Evolutionary conservation across 2,797 vertebrate genomes (phyloP).

Genomic region (Oceanodroma leucorhoa): DNA sequence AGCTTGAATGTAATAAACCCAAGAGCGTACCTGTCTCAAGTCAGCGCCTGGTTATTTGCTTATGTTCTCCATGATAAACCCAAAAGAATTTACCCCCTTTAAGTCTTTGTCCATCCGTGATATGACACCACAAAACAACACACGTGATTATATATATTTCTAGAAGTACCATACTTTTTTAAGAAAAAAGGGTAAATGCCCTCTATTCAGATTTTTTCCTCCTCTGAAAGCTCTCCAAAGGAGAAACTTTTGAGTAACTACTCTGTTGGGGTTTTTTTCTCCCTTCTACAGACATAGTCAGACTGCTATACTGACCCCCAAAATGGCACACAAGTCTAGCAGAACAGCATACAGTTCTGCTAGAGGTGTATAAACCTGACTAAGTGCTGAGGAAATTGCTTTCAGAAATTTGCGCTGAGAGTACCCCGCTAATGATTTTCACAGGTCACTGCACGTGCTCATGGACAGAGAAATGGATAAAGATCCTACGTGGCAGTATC

Average conservation of each 20-base stretch:
- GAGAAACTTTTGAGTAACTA: not conserved
- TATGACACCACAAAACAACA: not conserved
- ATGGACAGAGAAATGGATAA: not conserved
- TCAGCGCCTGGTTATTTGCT: not conserved
- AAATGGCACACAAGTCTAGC: not conserved
- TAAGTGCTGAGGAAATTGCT: not conserved
- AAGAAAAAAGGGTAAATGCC: not conserved
- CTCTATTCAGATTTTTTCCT: not conserved
- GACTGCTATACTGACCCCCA: not conserved
- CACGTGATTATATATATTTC: not conserved
- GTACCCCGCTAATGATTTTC: not conserved
- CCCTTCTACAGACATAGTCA: not conserved
- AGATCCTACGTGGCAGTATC: not conserved
- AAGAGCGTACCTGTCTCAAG: not conserved
- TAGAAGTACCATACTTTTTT: not conserved
- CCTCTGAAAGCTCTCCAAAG: not conserved
- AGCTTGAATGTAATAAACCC: not conserved
- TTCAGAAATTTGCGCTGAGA: not conserved
- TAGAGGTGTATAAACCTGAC: not conserved
- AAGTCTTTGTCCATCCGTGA: not conserved
- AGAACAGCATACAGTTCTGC: not conserved
- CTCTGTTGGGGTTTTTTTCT: too few species aligned
- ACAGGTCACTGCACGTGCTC: not conserved
- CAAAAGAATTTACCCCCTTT: not conserved
- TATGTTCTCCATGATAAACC: not conserved